A percentile compares a stretch with the other conserved stretches of the same genome.
phyloP scores from a whole-genome alignment of 2,888 invertebrate species.

The Amphipoea oculea region DNA sequence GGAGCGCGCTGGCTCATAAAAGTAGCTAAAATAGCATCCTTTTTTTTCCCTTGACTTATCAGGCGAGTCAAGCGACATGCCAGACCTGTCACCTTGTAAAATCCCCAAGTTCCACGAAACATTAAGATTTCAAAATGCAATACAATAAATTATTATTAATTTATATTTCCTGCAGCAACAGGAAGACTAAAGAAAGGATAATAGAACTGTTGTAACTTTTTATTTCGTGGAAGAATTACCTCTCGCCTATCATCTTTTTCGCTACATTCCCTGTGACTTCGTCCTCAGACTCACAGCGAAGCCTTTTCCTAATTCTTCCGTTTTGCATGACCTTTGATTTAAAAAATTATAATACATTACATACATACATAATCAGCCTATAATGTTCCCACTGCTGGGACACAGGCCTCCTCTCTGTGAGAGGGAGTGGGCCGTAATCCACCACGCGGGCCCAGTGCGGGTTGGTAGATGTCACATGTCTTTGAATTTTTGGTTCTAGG shows the following conservation, averaged over 20 bases:
- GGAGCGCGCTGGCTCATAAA: not conserved
- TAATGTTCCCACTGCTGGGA: too few species aligned
- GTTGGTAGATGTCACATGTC: too few species aligned
- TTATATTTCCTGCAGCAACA: conserved; percentile 7
- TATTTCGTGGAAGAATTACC: conserved; percentile 71
- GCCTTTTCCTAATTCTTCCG: conserved; percentile 78
- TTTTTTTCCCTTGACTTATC: not conserved
- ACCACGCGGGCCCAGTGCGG: too few species aligned
- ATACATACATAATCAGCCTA: too few species aligned
- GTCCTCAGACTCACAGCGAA: conserved; percentile 79
- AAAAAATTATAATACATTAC: conserved; percentile 46
- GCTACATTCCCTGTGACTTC: conserved; percentile 78
- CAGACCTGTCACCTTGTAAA: conserved; percentile 49
- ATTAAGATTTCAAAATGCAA: conserved; percentile 18
- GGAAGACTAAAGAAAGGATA: conserved; percentile 1
- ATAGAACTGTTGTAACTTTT: conserved; percentile 8
- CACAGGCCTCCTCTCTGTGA: too few species aligned
- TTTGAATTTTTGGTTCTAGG: too few species aligned
- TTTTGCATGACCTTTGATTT: conserved; percentile 73
- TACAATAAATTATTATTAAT: not conserved
- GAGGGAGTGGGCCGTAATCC: too few species aligned
- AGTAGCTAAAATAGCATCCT: not conserved
- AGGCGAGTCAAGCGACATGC: conserved; percentile 49
- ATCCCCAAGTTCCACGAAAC: conserved; percentile 45
- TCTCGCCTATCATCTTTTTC: conserved; percentile 80